phyloP scores from a whole-genome alignment of 2,888 invertebrate genomes.

The Torymus aiolomorphi region DNA sequence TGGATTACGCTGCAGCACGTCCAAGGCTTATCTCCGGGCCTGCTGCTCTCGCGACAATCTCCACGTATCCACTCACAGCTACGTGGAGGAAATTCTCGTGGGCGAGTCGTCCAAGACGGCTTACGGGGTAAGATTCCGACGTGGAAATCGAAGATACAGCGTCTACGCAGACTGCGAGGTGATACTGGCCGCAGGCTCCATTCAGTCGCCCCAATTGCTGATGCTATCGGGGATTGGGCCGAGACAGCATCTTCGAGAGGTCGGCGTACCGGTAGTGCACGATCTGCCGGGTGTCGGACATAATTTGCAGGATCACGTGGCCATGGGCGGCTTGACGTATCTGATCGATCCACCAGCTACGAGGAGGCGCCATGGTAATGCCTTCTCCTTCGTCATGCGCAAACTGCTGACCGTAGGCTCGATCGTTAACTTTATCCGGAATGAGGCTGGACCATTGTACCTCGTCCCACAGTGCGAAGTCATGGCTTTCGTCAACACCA shows the following conservation, averaged over 20 bases:
- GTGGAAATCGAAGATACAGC: slow-evolving; percentile 76
- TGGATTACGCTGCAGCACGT: slow-evolving; percentile 89
- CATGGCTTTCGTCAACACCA: slow-evolving; percentile 87
- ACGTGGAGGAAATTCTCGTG: slow-evolving; percentile 83
- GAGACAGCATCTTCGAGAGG: slow-evolving; percentile 79
- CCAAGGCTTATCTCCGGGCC: slow-evolving; percentile 88
- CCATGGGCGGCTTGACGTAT: slow-evolving; percentile 84
- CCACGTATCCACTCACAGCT: slow-evolving; percentile 83
- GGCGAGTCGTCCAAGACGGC: slow-evolving; percentile 80
- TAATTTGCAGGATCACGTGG: slow-evolving; percentile 90
- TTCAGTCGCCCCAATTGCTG: slow-evolving; percentile 90
- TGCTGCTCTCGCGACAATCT: slow-evolving; percentile 83
- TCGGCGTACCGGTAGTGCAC: slow-evolving; percentile 80
- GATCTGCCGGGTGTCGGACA: slow-evolving; percentile 85
- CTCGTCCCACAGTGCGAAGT: slow-evolving; percentile 87
- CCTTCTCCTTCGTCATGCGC: slow-evolving; percentile 83
- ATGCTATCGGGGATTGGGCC: slow-evolving; percentile 92
- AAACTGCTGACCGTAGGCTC: slow-evolving; percentile 80
- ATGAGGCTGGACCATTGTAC: slow-evolving; percentile 82
- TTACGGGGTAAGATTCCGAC: slow-evolving; percentile 82
- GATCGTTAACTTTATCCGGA: slow-evolving; percentile 80
- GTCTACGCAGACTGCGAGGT: slow-evolving; percentile 83
- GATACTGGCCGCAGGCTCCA: slow-evolving; percentile 89
- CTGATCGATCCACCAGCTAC: slow-evolving; percentile 81
- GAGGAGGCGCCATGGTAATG: slow-evolving; percentile 69